Conservation (phyloP, 2,113 vertebrate genomes). For the Pteruthius melanotis region DNA sequence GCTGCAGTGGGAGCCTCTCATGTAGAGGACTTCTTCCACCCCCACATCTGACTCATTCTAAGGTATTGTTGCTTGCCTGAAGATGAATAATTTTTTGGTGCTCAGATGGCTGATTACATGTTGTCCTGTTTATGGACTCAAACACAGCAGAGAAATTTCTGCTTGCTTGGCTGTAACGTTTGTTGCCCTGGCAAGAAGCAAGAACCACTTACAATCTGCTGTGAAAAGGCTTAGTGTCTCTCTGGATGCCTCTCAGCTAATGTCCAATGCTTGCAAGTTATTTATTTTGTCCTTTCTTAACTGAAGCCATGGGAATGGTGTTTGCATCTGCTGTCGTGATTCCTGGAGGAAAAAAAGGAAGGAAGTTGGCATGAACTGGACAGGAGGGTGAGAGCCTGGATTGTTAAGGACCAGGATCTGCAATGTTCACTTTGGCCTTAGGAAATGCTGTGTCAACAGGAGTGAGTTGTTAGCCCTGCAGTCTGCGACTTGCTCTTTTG, state of each 20-base stretch:
- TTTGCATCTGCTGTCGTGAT: not conserved
- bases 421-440: not conserved
- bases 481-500: not conserved
- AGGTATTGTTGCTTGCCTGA: not conserved
- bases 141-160: slow-evolving; percentile 6
- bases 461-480: not conserved
- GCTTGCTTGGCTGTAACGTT: slow-evolving; percentile 17
- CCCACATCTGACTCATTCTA: not conserved
- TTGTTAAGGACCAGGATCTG: not conserved
- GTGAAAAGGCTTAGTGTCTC: not conserved
- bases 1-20: not conserved
- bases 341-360: not conserved
- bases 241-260: not conserved
- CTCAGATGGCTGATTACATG: not conserved
- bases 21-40: not conserved
- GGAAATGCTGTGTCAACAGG: not conserved
- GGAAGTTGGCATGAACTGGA: not conserved
- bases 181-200: slow-evolving; percentile 32
- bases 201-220: slow-evolving; percentile 5
- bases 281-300: slow-evolving; percentile 6
- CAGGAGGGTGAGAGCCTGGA: not conserved
- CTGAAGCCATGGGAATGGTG: not conserved
- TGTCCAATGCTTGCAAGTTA: not conserved
- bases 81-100: slow-evolving; percentile 3
- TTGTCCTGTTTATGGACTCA: slow-evolving; percentile 21